phyloP scores from a whole-genome alignment of 2,113 vertebrate genomes.

The Spermophilus dauricus region DNA sequence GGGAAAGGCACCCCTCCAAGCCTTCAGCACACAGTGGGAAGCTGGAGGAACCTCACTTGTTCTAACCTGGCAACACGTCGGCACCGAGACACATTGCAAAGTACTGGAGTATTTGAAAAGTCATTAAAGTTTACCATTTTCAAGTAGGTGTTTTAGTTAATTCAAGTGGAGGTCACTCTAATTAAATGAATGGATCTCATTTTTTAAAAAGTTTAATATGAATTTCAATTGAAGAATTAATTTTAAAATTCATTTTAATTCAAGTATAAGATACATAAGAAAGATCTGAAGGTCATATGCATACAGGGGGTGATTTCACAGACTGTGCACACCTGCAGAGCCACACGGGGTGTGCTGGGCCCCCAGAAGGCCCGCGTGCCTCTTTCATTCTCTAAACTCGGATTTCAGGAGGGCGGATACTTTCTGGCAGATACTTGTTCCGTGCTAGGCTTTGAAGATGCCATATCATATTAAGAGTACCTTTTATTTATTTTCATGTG shows the following conservation, averaged over 20 bases:
- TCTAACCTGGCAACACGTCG: neutral
- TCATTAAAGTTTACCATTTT: neutral
- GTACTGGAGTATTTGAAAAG: neutral
- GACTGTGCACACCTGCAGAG: neutral
- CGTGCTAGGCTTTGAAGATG: neutral
- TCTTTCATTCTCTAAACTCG: neutral
- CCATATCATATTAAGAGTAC: neutral
- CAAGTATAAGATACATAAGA: neutral
- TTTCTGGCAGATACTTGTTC: neutral
- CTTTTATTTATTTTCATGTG: neutral
- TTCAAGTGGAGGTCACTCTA: neutral
- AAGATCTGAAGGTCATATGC: neutral
- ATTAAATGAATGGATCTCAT: neutral
- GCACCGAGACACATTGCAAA: neutral
- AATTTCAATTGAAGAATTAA: neutral
- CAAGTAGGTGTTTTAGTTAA: slow-evolving; percentile 7
- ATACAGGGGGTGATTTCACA: neutral
- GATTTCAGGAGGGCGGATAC: neutral
- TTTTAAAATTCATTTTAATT: neutral
- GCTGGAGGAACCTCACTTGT: neutral
- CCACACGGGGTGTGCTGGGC: neutral
- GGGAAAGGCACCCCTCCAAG: neutral
- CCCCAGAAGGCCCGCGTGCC: no score
- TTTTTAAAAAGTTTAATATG: neutral
- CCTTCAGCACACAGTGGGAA: neutral